Base-by-base conservation (phyloP, 1,140 invertebrate genomes). In the Danaus melanippus region DNA sequence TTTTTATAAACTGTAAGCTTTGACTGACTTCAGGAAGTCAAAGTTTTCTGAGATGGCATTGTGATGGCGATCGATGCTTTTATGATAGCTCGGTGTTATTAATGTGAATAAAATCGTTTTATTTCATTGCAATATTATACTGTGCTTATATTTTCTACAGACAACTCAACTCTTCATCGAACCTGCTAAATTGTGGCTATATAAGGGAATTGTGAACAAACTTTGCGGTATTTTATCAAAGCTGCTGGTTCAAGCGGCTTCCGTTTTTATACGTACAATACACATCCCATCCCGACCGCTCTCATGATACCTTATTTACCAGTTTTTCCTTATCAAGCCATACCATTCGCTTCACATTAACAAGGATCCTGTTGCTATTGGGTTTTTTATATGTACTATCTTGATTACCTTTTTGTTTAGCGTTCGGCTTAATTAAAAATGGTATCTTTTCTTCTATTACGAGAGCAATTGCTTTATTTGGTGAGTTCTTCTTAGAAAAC, bases 251-350 rank as follows among this genome's bases (percentile, higher is more conserved):
- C 21, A 32, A 32, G 21, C 15, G 15, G 15, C 21, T 32, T 32
- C 21, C 21, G 21, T 32, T 32, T 32, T 32, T 32, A 32, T 32
- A 32, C 56, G 21, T 32, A 32, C 21, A 32, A 32, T 32, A 32
- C 21, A 32, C 21, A 32, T 32, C 60, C 62, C 51, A 58, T 58
- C 57, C 50, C 62, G 68, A 58, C 66, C 52, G 56, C 57, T 60
- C 66, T 70, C 66, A 66, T 64, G 64, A 71, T 71, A 73, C 70
- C 69, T 77, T 84, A 81, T 84, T 84, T 82, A 83, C 72, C 67
- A 67, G 71, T 77, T 83, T 82, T 81, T 79, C 77, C 77, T 82
- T 81, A 84, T 84, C 77, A 79, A 69, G 66, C 64, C 56, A 64
- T 64, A 67, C 71, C 77, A 81, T 78, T 82, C 77, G 67, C 67